Evolutionary conservation across 2,113 vertebrate species (phyloP).

Genomic region (Diadophis punctatus): DNA sequence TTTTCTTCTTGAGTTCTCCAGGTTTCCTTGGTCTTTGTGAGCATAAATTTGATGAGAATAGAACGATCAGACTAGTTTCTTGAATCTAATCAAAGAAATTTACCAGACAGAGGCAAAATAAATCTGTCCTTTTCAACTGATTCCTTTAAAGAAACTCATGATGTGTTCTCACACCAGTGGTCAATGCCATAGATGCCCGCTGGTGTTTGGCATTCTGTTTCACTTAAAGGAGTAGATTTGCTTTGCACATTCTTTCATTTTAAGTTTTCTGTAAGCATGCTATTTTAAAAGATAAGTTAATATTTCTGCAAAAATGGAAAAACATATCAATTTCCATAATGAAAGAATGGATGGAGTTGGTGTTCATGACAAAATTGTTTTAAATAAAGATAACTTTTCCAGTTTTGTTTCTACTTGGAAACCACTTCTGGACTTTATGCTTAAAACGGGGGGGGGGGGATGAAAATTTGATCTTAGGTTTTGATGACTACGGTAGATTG

Average conservation of each 20-base stretch:
- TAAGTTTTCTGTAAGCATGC: background rate
- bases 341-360: background rate
- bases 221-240: background rate
- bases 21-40: background rate
- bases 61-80: background rate
- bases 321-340: background rate
- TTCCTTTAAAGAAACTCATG: background rate
- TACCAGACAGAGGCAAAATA: background rate
- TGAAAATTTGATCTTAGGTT: background rate
- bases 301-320: background rate
- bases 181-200: background rate
- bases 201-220: background rate
- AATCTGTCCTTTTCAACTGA: background rate
- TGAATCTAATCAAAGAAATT: background rate
- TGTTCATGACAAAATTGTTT: background rate
- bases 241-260: background rate
- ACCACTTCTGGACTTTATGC: background rate
- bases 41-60: background rate
- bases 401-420: background rate
- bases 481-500: background rate
- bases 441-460: background rate
- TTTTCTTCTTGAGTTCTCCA: background rate
- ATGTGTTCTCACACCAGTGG: background rate
- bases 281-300: background rate
- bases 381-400: background rate